Base-by-base conservation (phyloP, 1,140 invertebrate genomes). In the Pygmarrhopalites habei region DNA sequence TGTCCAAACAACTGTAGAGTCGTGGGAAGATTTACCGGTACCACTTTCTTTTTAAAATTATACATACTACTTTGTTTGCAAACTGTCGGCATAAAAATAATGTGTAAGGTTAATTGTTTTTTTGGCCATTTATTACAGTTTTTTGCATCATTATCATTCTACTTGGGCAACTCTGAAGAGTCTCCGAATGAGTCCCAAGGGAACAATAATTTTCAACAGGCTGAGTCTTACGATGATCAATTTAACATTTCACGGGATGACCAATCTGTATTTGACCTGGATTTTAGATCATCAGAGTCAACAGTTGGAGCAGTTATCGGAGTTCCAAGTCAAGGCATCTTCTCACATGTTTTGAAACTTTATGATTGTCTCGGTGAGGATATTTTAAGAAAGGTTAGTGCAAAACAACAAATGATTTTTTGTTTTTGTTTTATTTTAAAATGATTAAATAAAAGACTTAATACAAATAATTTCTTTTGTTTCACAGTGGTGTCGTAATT, bases 21-120 rank as follows among this genome's bases (percentile, higher is more conserved):
- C 39, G 2, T 71, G 69, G 69, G 66, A 71, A 62, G 58, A 66
- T 55, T 46, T 64, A 30, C 66, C 69, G 1, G 69, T 71, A 68
- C 60, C 10, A 29, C 19, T 12, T 55, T 43, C 28, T 26, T 47
- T 60, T 47, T 47, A 44, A 23, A n/a, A n/a, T n/a, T n/a, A n/a
- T n/a, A n/a, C n/a, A n/a, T n/a, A n/a, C 2, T 29, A 39, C 30
- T 35, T 35, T 35, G 15, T 5, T 35, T 35, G 32, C 15, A 7
- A 7, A 35, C 32, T 5, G 32, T 35, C 15, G 5, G 15, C 32
- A 7, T 35, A 15, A 35, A 7, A 5, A 35, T 35, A 35, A 35
- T 7, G 5, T 35, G 15, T 35, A 35, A 35, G 5, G 5, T 35
- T 35, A 5, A 35, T 7, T 35, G 32, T 28, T 41, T 25, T 1